Percentiles rank a stretch among this genome's conserved stretches.
Conservation (phyloP, 2,888 invertebrate genomes). For the Lamellibrachia columna region DNA sequence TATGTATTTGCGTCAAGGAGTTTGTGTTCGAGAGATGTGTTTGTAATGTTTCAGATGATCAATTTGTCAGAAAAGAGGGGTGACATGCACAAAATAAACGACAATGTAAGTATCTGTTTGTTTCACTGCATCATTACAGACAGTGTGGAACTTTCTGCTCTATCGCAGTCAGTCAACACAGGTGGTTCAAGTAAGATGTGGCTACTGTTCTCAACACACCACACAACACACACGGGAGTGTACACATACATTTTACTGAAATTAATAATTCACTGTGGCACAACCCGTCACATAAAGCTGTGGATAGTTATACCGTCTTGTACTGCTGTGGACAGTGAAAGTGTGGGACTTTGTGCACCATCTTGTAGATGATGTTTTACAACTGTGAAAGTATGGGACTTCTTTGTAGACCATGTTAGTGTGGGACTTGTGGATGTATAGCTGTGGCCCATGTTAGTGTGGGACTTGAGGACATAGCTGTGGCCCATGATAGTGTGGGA, state of each 20-base stretch:
- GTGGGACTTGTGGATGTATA: not conserved
- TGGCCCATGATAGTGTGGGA: conserved; percentile 72
- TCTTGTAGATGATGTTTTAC: too few species aligned
- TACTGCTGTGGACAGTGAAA: too few species aligned
- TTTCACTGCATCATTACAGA: not conserved
- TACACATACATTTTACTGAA: too few species aligned
- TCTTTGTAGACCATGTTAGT: not conserved
- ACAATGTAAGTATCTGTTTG: conserved; percentile 58
- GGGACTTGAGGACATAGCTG: conserved; percentile 83
- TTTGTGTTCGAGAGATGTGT: conserved; percentile 24
- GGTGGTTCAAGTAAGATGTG: too few species aligned
- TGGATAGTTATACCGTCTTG: not conserved
- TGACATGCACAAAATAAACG: conserved; percentile 76
- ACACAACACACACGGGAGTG: too few species aligned
- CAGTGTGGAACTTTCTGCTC: not conserved
- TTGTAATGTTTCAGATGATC: conserved; percentile 76
- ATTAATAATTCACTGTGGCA: not conserved
- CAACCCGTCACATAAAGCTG: not conserved
- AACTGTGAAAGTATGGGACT: too few species aligned
- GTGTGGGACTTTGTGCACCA: too few species aligned
- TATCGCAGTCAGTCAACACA: too few species aligned
- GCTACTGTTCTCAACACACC: too few species aligned
- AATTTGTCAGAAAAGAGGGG: conserved; percentile 80
- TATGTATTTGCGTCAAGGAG: not conserved
- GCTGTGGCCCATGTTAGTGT: conserved; percentile 39